Percentiles rank a stretch among this genome's conserved stretches.
phyloP scores from a whole-genome alignment of 1,140 invertebrate species.

The Caenorhabditis inopinata region DNA sequence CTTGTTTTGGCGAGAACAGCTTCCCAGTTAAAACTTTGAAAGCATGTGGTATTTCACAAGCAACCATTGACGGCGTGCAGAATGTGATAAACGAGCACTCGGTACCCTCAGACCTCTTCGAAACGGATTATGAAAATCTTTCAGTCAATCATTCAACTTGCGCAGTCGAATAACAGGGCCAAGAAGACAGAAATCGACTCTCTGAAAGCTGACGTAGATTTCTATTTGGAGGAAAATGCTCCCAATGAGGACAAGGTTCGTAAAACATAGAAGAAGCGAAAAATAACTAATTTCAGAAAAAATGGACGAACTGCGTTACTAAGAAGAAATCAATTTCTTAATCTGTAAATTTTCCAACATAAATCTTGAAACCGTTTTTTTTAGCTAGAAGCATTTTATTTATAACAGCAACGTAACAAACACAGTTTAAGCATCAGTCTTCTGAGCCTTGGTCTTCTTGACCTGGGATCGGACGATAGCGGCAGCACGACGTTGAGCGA shows the following conservation, averaged over 20 bases:
- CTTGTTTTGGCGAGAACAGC: background rate
- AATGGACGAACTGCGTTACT: background rate
- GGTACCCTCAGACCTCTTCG: background rate
- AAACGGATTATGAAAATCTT: background rate
- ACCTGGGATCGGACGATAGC: conserved; percentile 33
- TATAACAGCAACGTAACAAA: conserved; percentile 18
- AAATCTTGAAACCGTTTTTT: background rate
- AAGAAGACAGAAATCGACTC: conserved; percentile 16
- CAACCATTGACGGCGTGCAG: background rate
- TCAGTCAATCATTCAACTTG: conserved; percentile 6
- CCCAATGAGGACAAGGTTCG: background rate
- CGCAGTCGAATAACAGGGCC: background rate
- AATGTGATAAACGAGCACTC: background rate
- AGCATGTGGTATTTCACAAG: background rate
- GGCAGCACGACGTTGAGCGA: conserved; percentile 41
- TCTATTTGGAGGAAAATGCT: background rate
- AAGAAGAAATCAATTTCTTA: background rate
- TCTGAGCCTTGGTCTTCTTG: conserved; percentile 20
- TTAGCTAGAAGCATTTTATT: background rate
- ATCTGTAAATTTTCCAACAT: background rate
- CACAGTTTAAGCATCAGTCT: conserved; percentile 37
- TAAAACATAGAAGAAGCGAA: too few species aligned
- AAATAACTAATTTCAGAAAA: background rate
- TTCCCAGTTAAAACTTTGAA: background rate
- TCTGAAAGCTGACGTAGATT: background rate